Conservation (phyloP, 1,140 invertebrate species). For the Nilaparvata lugens region DNA sequence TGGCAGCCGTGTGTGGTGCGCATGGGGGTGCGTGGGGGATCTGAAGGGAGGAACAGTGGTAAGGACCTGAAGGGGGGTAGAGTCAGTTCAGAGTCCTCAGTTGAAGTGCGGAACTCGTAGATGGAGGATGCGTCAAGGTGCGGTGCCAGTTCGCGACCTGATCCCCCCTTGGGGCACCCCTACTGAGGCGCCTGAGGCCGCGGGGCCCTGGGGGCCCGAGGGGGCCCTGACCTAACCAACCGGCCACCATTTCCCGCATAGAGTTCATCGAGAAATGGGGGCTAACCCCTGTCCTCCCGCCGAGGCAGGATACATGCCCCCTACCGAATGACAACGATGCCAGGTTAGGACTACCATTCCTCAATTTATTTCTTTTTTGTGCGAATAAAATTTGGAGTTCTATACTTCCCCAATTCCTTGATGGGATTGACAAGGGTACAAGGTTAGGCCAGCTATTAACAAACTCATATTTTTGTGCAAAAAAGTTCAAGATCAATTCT, state of each 20-base stretch:
- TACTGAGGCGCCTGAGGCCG: constrained; percentile 2
- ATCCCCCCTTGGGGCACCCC: constrained; percentile 10
- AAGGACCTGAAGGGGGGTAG: background rate
- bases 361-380: too few relatives aligned
- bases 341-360: too few relatives aligned
- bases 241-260: constrained; percentile 87
- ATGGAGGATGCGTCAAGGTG: constrained; percentile 9
- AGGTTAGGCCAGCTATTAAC: too few relatives aligned
- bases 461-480: too few relatives aligned
- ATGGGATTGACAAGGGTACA: too few relatives aligned
- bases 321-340: constrained; percentile 47
- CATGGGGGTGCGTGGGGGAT: background rate
- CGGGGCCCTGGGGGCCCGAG: constrained; percentile 22
- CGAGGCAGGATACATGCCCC: constrained; percentile 82
- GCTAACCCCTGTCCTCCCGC: constrained; percentile 88
- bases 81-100: constrained; percentile 7
- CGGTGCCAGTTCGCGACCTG: constrained; percentile 12
- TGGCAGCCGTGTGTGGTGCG: constrained; percentile 4
- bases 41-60: constrained; percentile 5
- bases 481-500: too few relatives aligned
- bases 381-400: too few relatives aligned
- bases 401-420: too few relatives aligned
- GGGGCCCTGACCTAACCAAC: constrained; percentile 38
- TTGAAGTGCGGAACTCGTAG: constrained; percentile 8
- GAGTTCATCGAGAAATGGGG: constrained; percentile 92